phyloP scores from a whole-genome alignment of 2,888 invertebrate species.

The Cephus rjabovi region DNA sequence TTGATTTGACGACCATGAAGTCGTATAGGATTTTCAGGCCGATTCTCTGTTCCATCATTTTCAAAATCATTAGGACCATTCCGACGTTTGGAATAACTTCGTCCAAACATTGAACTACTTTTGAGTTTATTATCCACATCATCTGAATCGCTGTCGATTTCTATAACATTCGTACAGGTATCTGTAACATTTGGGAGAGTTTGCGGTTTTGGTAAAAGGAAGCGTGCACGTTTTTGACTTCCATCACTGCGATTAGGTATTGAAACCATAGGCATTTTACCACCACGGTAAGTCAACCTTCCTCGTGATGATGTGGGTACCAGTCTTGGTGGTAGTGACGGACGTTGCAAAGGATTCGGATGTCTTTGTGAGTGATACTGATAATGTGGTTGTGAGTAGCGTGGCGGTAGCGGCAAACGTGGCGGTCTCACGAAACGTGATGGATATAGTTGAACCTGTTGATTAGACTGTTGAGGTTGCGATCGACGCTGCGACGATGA shows the following conservation, averaged over 20 bases:
- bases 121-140: conserved; percentile 29
- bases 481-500: not conserved
- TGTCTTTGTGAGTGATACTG: not conserved
- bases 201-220: conserved; percentile 26
- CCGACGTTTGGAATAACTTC: not conserved
- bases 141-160: conserved; percentile 52
- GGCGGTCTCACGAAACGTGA: not conserved
- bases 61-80: not conserved
- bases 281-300: not conserved
- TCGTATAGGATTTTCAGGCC: not conserved
- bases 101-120: not conserved
- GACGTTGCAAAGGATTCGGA: not conserved
- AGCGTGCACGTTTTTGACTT: conserved; percentile 16
- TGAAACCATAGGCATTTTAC: conserved; percentile 2
- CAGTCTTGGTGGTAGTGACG: not conserved
- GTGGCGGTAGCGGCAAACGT: not conserved
- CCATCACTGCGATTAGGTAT: not conserved
- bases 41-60: conserved; percentile 2
- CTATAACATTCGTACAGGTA: conserved; percentile 44
- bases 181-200: not conserved
- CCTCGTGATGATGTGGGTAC: not conserved
- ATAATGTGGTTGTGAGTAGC: not conserved
- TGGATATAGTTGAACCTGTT: not conserved
- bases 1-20: conserved; percentile 26
- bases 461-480: not conserved